These are phyloP conservation scores for Tachycineta bicolor DNA, from an alignment of 2,113 vertebrate species.

Conservation along the genomic window DNA sequence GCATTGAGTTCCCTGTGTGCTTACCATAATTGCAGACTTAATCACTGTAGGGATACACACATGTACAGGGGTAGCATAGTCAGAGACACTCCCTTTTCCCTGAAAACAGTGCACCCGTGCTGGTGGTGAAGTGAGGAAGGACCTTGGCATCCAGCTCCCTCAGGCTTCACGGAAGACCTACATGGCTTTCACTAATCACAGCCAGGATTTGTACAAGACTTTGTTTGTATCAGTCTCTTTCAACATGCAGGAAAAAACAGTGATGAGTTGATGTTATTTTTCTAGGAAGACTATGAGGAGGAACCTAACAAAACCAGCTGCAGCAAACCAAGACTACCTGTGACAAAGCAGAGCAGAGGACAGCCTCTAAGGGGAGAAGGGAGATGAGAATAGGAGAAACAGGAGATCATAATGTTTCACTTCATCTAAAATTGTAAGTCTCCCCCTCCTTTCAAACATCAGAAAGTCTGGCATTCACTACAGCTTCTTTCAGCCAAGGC, in stretches of 20 bases:
- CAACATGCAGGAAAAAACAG: neutral
- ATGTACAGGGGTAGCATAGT: neutral
- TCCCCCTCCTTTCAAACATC: neutral
- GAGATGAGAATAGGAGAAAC: neutral
- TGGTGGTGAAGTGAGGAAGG: neutral
- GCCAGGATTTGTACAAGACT: neutral
- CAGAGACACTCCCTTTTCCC: neutral
- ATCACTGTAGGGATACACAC: neutral
- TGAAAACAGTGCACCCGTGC: neutral
- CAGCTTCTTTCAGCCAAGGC: neutral
- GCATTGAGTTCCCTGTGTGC: neutral
- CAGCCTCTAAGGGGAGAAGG: neutral
- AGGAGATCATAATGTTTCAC: neutral
- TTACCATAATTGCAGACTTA: slow-evolving; percentile 29
- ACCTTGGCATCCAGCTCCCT: neutral
- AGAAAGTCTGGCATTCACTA: neutral
- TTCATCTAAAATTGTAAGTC: neutral
- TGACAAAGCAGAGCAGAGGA: neutral
- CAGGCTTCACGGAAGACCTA: neutral
- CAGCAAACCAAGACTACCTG: neutral
- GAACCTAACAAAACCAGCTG: neutral
- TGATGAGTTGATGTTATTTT: neutral
- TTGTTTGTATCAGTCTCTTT: neutral
- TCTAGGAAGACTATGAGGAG: neutral
- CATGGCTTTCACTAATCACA: neutral